A percentile compares a stretch with the other conserved stretches of the same genome.
Evolutionary conservation across 2,797 vertebrate species (phyloP).

Genomic region (Macrochelys suwanniensis): DNA sequence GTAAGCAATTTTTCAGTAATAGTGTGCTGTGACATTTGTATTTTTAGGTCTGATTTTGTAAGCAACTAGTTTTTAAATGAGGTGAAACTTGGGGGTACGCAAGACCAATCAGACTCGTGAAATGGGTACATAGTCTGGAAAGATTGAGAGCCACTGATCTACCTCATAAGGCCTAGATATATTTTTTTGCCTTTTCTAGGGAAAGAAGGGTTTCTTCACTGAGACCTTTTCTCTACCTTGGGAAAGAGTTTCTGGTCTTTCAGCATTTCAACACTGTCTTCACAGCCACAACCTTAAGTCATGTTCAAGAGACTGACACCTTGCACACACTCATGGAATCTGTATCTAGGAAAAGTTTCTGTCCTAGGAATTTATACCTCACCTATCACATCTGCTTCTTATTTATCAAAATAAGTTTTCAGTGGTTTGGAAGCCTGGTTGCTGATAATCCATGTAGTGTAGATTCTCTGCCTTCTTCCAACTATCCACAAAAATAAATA

Average conservation of each 20-base stretch:
- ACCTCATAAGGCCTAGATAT: background rate
- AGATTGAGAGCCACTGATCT: background rate
- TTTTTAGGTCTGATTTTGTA: no score
- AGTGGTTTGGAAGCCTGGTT: background rate
- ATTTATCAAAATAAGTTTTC: background rate
- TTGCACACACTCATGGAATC: background rate
- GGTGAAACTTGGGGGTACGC: no score
- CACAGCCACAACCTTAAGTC: background rate
- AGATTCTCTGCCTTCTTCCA: accelerated
- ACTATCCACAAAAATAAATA: background rate
- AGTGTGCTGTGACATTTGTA: no score
- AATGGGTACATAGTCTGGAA: no score
- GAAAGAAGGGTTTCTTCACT: background rate
- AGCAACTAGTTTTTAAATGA: no score
- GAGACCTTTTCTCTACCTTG: background rate
- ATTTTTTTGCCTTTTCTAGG: background rate
- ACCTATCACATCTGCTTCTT: background rate
- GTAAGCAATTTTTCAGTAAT: no score
- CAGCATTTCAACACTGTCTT: background rate
- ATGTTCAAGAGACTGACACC: background rate
- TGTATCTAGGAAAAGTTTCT: background rate
- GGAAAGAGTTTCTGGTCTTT: background rate
- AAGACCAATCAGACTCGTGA: no score
- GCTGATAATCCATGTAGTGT: background rate
- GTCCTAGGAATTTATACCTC: background rate